Percentiles rank a stretch among this genome's conserved stretches.
Conservation (phyloP, 2,113 vertebrate genomes). For the Lepisosteus oculatus region DNA sequence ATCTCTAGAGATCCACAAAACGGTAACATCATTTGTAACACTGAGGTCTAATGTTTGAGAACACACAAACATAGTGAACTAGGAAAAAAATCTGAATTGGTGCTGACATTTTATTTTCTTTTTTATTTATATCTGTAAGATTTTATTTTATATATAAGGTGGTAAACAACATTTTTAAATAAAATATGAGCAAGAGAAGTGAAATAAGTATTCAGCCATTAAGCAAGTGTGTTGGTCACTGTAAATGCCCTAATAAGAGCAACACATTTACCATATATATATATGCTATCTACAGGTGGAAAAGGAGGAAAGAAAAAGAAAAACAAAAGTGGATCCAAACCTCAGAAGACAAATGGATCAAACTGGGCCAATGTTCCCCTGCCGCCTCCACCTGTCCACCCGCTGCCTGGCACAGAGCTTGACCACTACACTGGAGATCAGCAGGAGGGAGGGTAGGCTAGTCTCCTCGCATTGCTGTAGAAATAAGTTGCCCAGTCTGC, state of each 20-base stretch:
- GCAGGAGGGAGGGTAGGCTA: conserved; percentile 83
- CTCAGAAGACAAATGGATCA: conserved; percentile 87
- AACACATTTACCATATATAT: background rate
- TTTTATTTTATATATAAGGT: no score
- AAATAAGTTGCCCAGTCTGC: no score
- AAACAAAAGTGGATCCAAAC: conserved; percentile 84
- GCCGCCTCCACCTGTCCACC: conserved; percentile 91
- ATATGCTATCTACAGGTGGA: conserved; percentile 74
- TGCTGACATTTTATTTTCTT: no score
- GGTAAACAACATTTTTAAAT: no score
- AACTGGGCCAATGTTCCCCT: conserved; percentile 92
- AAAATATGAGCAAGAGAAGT: no score
- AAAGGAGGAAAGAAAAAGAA: conserved; percentile 99
- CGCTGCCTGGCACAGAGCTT: conserved; percentile 91
- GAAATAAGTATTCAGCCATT: no score
- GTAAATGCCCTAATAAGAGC: no score
- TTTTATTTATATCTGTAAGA: no score
- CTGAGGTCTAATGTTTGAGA: background rate
- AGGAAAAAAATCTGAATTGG: no score
- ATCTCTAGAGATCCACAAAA: conserved; percentile 48
- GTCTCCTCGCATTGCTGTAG: background rate
- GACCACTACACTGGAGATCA: conserved; percentile 87
- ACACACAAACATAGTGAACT: no score
- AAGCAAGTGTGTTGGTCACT: no score
- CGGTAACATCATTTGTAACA: background rate